phyloP scores from a whole-genome alignment of 2,888 invertebrate species.

The Tinea semifulvella region DNA sequence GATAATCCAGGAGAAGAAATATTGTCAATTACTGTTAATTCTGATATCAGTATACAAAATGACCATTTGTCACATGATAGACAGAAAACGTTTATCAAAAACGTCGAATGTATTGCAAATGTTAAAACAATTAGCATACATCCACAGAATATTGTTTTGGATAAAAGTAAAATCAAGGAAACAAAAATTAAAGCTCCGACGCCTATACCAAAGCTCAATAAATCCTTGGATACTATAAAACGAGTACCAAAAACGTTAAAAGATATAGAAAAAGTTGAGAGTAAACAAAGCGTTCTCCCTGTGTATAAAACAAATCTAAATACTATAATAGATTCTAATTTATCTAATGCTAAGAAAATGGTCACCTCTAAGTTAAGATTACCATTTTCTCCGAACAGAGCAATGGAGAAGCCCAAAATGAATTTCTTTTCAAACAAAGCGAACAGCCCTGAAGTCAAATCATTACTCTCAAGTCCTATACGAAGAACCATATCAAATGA shows the following conservation, averaged over 20 bases:
- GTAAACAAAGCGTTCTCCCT: slow-evolving; percentile 47
- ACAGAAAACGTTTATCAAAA: slow-evolving; percentile 47
- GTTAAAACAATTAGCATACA: not conserved
- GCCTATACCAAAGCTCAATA: slow-evolving; percentile 44
- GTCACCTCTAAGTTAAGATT: slow-evolving; percentile 44
- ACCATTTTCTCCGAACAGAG: slow-evolving; percentile 48
- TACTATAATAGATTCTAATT: not conserved
- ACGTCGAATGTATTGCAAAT: slow-evolving; percentile 24
- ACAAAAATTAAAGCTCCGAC: slow-evolving; percentile 41
- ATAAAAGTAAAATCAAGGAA: slow-evolving; percentile 39
- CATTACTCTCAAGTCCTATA: slow-evolving; percentile 47
- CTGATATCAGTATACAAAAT: slow-evolving; percentile 27
- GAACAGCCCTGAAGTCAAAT: slow-evolving; percentile 35
- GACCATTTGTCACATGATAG: slow-evolving; percentile 34
- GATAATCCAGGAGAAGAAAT: slow-evolving; percentile 35
- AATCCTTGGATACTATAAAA: slow-evolving; percentile 42
- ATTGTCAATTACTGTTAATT: slow-evolving; percentile 22
- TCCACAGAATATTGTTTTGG: slow-evolving; percentile 21
- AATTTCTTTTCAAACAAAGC: slow-evolving; percentile 53
- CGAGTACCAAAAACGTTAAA: slow-evolving; percentile 31
- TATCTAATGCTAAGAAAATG: slow-evolving; percentile 34
- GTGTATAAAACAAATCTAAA: slow-evolving; percentile 44
- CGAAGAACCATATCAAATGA: slow-evolving; percentile 61
- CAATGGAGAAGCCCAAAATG: slow-evolving; percentile 55
- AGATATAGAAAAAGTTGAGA: slow-evolving; percentile 31